Base-by-base conservation (phyloP, 2,797 vertebrate species). In the Astyanax mexicanus region DNA sequence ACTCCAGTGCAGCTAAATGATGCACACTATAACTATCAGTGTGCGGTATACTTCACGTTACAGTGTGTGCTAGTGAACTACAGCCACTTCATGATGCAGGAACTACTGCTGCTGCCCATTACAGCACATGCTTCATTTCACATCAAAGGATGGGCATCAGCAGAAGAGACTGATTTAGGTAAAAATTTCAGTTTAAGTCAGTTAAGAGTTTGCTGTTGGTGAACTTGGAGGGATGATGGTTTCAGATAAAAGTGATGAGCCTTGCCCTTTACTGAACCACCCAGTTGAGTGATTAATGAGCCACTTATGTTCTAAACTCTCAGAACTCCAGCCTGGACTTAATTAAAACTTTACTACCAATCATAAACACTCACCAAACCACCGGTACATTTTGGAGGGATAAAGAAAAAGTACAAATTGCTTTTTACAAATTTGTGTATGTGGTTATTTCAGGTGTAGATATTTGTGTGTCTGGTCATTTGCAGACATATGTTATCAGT, bases 261-360 rank as follows among this genome's bases (percentile, higher is more conserved):
- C 86, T 72, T 83, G 76, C 80, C 83, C 85, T 87, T 85, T 86
- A 74, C 69, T 80, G 79, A 75, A 78, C 58, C 44, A 3, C 45
- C 69, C 73, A 55, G 21, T 78, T 84, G 71, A 74, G 76, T 91
- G 89, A 92, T 91, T 90, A 92, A 92, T 90, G 84, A 87, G 88
- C 81, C 85, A 68, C 80, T 88, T 85, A 85, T 73, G 79, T 87
- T 84, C 83, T 64, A 74, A 78, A 81, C 83, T 81, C 76, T 42
- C 38, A 89, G 85, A 90, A 85, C 88, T 84, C 72, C 87, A 85
- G 61, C 86, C 86, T 69, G 78, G 84, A 86, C 87, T 87, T 92
- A 89, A 93, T 92, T 92, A 91, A 92, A 91, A 87, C 83, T 86
- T 85, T 58, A 77, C 86, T 86, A 86, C 84, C 72, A 86, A 87